Percentiles rank a stretch among this genome's conserved stretches.
These are phyloP conservation scores for Oasisia sp. DNA, from an alignment of 2,888 invertebrate species.

Conservation along the genomic window DNA sequence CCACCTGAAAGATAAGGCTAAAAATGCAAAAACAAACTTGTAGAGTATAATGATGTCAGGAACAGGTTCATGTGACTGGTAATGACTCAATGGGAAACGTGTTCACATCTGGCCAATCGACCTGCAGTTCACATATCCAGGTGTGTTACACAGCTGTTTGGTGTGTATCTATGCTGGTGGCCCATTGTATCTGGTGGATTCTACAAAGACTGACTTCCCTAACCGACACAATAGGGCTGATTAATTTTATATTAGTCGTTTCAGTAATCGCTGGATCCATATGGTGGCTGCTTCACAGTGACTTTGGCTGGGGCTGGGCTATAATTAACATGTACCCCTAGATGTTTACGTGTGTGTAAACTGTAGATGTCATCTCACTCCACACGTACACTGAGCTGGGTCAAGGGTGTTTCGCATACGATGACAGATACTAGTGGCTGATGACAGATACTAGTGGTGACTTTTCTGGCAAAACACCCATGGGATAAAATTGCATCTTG, in stretches of 20 bases:
- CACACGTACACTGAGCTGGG: background rate
- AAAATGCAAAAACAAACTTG: background rate
- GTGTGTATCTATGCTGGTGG: background rate
- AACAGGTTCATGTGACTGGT: background rate
- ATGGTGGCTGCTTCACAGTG: background rate
- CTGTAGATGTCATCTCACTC: background rate
- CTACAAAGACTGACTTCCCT: background rate
- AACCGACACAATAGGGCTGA: background rate
- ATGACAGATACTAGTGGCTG: background rate
- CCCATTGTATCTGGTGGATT: background rate
- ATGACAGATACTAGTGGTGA: background rate
- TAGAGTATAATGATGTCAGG: background rate
- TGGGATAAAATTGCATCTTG: background rate
- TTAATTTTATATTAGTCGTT: slow-evolving; percentile 13
- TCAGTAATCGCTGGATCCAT: background rate
- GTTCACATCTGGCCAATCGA: slow-evolving; percentile 5
- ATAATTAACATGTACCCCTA: background rate
- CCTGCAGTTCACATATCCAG: background rate
- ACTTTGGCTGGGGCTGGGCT: background rate
- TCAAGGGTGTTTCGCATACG: background rate
- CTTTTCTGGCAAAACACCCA: background rate
- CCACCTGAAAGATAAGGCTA: background rate
- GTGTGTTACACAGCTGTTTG: background rate
- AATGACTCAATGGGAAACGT: background rate
- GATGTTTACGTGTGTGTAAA: background rate